phyloP scores from a whole-genome alignment of 2,888 invertebrate species.

The Rotaria magnacalcarata region DNA sequence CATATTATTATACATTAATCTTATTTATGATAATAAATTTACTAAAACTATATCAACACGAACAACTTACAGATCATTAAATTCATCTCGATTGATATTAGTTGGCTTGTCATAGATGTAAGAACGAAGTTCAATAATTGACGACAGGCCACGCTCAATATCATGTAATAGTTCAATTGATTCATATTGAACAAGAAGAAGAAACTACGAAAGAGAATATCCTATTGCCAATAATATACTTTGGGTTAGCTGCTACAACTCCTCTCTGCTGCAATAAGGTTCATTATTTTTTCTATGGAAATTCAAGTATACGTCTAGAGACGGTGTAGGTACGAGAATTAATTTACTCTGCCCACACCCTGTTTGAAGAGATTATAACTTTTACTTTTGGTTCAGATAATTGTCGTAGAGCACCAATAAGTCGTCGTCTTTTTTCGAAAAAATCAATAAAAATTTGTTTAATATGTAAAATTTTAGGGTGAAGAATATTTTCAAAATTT shows the following conservation, averaged over 20 bases:
- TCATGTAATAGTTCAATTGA: neutral
- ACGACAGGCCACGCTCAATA: neutral
- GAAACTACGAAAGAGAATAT: neutral
- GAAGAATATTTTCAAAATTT: slow-evolving; percentile 25
- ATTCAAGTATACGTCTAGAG: no score
- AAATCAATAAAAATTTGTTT: neutral
- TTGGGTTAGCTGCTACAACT: no score
- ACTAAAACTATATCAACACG: neutral
- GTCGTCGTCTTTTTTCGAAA: slow-evolving; percentile 20
- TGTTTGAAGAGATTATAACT: neutral
- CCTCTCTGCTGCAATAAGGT: no score
- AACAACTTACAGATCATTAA: neutral
- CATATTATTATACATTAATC: slow-evolving; percentile 16
- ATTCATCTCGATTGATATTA: neutral
- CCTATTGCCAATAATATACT: no score
- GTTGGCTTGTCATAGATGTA: neutral
- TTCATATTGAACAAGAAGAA: slow-evolving; percentile 35
- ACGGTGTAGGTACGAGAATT: no score
- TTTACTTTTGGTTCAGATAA: slow-evolving; percentile 16
- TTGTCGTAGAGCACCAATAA: neutral
- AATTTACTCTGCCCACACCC: no score
- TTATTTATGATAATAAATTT: neutral
- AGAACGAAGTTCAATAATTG: neutral
- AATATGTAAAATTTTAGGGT: slow-evolving; percentile 18
- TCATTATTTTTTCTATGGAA: no score